Conservation (phyloP, 2,888 invertebrate genomes). For the Steinernema carpocapsae region DNA sequence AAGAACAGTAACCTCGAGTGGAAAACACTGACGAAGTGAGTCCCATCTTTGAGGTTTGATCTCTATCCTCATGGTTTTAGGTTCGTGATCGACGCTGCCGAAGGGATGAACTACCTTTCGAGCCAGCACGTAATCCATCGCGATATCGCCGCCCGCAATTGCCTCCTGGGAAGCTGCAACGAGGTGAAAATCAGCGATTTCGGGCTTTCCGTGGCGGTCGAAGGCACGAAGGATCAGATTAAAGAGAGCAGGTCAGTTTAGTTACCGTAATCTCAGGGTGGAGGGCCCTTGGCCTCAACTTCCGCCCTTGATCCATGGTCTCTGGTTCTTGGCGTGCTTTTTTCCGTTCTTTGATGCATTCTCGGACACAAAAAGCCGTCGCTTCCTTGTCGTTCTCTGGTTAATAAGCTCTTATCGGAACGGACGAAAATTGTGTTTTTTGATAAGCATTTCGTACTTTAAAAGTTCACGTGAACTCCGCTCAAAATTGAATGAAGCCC, state of each 20-base stretch:
- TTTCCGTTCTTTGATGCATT: background rate
- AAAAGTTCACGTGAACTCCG: background rate
- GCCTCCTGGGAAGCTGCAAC: slow-evolving; percentile 9
- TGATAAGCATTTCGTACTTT: background rate
- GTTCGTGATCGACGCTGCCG: slow-evolving; percentile 56
- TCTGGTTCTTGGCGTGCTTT: too few relatives aligned
- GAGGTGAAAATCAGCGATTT: slow-evolving; percentile 34
- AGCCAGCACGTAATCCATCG: slow-evolving; percentile 70
- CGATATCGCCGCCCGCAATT: slow-evolving; percentile 37
- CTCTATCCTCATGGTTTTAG: background rate
- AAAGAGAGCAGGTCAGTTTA: background rate
- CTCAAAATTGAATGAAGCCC: background rate
- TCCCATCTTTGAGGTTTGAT: background rate
- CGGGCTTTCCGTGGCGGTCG: slow-evolving; percentile 30
- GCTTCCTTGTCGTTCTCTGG: background rate
- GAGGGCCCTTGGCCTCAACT: background rate
- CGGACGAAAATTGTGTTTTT: background rate
- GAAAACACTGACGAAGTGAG: background rate
- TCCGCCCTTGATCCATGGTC: too few relatives aligned
- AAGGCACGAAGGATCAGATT: background rate
- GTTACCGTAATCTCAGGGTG: background rate
- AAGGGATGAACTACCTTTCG: slow-evolving; percentile 73
- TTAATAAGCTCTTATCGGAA: background rate
- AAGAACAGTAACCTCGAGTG: slow-evolving; percentile 5
- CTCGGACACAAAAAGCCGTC: background rate